Conservation (phyloP, 2,888 invertebrate genomes). For the Erannis defoliaria region DNA sequence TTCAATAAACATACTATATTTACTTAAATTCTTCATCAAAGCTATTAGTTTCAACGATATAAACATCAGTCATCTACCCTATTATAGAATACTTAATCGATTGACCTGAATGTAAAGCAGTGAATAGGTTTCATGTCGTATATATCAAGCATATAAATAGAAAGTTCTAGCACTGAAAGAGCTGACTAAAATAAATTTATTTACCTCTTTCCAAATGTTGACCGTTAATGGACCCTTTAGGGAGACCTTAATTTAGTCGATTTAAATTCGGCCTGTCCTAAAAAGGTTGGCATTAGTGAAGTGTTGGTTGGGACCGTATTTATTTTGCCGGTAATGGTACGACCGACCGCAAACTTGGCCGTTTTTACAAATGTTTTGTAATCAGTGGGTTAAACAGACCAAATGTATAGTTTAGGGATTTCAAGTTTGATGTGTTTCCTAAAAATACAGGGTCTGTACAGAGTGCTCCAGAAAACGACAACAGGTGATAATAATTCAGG, state of each 20-base stretch:
- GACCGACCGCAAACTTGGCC: conserved; percentile 26
- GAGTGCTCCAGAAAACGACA: too few species aligned
- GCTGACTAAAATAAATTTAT: conserved; percentile 28
- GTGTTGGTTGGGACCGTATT: conserved; percentile 45
- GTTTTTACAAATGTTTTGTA: conserved; percentile 28
- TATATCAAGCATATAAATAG: conserved; percentile 13
- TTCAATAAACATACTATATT: too few species aligned
- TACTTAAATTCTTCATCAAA: too few species aligned
- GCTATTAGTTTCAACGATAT: too few species aligned
- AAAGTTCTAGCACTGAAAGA: conserved; percentile 20
- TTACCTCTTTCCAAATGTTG: conserved; percentile 42
- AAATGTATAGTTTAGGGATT: conserved; percentile 5
- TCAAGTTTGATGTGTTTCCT: background rate
- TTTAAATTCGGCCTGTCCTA: conserved; percentile 48
- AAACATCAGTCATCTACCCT: too few species aligned
- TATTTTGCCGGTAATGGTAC: conserved; percentile 43
- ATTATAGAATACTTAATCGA: background rate
- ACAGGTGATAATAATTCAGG: too few species aligned
- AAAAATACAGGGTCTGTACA: too few species aligned
- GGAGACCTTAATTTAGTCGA: conserved; percentile 49
- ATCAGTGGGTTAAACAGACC: conserved; percentile 1
- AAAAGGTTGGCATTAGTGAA: conserved; percentile 47
- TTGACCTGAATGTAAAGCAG: conserved; percentile 10
- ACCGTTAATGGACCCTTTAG: conserved; percentile 48
- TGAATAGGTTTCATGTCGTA: conserved; percentile 8